A percentile compares a stretch with the other conserved stretches of the same genome.
Conservation (phyloP, 2,888 invertebrate species). For the Eupsilia transversa region DNA sequence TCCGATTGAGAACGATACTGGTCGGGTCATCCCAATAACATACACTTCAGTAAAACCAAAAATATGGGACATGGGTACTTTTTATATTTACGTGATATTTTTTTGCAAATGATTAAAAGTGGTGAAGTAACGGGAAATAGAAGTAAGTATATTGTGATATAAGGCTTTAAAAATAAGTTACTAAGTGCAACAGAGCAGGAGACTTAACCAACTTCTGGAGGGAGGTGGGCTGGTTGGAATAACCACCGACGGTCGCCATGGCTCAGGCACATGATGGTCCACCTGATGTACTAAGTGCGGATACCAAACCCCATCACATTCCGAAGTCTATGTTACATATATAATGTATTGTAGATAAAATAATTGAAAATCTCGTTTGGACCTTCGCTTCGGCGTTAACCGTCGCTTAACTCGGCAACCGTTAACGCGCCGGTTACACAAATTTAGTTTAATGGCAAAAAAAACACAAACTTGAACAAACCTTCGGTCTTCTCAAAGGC, state of each 20-base stretch:
- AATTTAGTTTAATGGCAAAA: background rate
- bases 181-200: too few species aligned
- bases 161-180: too few species aligned
- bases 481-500: slow-evolving; percentile 48
- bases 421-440: background rate
- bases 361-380: background rate
- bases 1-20: too few species aligned
- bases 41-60: background rate
- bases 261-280: too few species aligned
- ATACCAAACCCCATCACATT: too few species aligned
- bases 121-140: background rate
- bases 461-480: background rate
- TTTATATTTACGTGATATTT: background rate
- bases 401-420: background rate
- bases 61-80: background rate
- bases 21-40: too few species aligned
- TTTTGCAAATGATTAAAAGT: background rate
- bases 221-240: too few species aligned
- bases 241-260: too few species aligned
- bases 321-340: too few species aligned
- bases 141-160: background rate
- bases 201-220: too few species aligned
- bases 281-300: too few species aligned
- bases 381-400: background rate
- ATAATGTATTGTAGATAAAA: background rate